Conservation (phyloP, 1,140 invertebrate species). For the Drosophila suzukii region DNA sequence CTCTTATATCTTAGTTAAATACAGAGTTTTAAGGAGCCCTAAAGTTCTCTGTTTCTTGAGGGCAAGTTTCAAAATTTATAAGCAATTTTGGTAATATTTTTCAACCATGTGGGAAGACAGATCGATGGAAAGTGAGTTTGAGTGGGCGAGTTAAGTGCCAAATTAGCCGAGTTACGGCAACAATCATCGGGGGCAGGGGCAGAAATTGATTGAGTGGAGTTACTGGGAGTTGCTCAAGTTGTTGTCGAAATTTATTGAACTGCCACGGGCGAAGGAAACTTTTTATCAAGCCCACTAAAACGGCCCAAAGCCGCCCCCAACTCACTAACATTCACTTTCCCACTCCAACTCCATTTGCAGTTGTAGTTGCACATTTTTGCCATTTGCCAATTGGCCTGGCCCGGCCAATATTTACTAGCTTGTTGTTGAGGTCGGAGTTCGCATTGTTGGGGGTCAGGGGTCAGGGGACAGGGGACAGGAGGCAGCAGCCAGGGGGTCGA, state of each 20-base stretch:
- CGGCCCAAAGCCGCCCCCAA: not conserved
- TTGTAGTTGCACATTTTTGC: conserved; percentile 58
- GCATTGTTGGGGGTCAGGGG: not conserved
- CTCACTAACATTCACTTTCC: not conserved
- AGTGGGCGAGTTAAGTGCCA: conserved; percentile 42
- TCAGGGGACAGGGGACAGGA: not conserved
- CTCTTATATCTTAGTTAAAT: too few species aligned
- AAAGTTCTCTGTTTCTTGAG: too few species aligned
- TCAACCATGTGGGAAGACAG: not conserved
- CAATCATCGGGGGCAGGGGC: conserved; percentile 9
- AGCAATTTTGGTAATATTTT: not conserved
- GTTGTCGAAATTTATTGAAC: conserved; percentile 76
- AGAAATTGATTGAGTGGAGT: conserved; percentile 24
- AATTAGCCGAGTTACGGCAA: conserved; percentile 57
- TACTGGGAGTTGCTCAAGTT: conserved; percentile 58
- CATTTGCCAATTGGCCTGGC: conserved; percentile 47
- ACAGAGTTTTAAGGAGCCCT: too few species aligned
- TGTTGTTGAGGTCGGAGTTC: conserved; percentile 52
- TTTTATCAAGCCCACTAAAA: conserved; percentile 32
- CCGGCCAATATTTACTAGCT: conserved; percentile 53
- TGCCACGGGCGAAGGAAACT: conserved; percentile 41
- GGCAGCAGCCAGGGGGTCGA: not conserved
- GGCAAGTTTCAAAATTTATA: not conserved
- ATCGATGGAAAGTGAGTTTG: conserved; percentile 35
- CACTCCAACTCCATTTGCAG: conserved; percentile 20